phyloP scores from a whole-genome alignment of 2,113 vertebrate genomes.

The Phocoena phocoena region DNA sequence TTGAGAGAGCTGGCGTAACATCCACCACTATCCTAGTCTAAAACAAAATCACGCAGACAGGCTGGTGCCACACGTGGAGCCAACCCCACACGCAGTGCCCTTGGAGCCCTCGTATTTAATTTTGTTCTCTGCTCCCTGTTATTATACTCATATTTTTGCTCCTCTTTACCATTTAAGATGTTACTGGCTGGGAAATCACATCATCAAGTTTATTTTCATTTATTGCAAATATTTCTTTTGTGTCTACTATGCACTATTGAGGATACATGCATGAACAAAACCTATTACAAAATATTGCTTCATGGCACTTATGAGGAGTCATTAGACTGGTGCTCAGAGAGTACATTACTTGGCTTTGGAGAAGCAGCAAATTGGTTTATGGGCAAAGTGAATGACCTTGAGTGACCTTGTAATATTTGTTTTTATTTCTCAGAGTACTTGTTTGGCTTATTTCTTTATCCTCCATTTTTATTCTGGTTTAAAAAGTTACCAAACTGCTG shows the following conservation, averaged over 20 bases:
- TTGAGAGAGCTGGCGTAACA: not conserved
- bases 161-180: too few relatives aligned
- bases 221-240: not conserved
- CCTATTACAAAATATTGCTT: accelerated
- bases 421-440: not conserved
- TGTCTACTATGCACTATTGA: not conserved
- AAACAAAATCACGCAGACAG: accelerated
- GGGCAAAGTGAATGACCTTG: not conserved
- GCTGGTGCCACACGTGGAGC: accelerated
- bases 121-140: not conserved
- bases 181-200: not conserved
- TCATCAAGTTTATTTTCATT: not conserved
- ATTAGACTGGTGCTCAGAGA: too few relatives aligned
- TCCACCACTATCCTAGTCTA: accelerated
- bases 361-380: not conserved
- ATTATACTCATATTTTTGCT: not conserved
- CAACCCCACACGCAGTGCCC: accelerated
- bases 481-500: not conserved
- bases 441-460: not conserved
- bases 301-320: accelerated
- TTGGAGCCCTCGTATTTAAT: too few relatives aligned
- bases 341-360: not conserved
- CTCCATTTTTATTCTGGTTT: not conserved
- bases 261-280: not conserved
- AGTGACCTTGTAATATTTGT: not conserved